Evolutionary conservation across 2,797 vertebrate genomes (phyloP).

Genomic region (Anas georgica): DNA sequence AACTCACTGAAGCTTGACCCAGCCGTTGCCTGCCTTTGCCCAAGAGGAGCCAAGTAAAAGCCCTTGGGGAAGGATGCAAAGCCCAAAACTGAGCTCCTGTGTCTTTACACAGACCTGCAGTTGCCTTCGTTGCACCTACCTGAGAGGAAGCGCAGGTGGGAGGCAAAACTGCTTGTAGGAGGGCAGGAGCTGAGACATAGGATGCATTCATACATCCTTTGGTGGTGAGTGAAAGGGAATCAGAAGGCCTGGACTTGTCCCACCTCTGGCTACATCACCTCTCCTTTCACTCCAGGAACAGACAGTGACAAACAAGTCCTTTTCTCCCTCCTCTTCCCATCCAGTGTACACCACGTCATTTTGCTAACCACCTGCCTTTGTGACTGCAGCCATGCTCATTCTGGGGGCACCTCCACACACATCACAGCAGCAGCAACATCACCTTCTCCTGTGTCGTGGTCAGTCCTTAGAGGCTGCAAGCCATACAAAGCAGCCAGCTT

Average conservation of each 20-base stretch:
- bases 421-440: neutral
- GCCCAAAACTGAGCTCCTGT: too few relatives aligned
- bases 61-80: neutral
- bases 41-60: neutral
- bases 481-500: neutral
- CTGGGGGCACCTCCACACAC: neutral
- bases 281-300: neutral
- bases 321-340: neutral
- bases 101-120: neutral
- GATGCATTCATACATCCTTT: neutral
- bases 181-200: neutral
- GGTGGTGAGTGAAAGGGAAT: neutral
- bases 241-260: neutral
- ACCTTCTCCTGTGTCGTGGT: accelerated
- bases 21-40: neutral
- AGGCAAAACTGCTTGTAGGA: neutral
- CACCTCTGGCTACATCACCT: neutral
- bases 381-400: neutral
- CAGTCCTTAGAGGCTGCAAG: neutral
- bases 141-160: neutral
- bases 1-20: neutral
- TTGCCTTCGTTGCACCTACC: neutral
- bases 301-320: neutral
- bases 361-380: neutral
- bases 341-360: neutral